Base-by-base conservation (phyloP, 2,113 vertebrate species). In the Athene cunicularia region DNA sequence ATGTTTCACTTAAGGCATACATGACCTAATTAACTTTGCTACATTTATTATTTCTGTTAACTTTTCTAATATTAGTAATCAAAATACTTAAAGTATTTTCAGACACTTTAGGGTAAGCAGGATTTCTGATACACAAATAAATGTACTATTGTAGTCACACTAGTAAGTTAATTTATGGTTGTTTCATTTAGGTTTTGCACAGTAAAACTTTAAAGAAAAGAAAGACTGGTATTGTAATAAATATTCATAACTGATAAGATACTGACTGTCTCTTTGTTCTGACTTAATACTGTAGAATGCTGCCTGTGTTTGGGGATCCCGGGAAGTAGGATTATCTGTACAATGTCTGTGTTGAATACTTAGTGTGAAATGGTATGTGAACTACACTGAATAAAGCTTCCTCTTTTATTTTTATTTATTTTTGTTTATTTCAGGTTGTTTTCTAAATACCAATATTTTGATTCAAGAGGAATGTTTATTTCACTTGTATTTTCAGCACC, bases 391-490 rank as follows among this genome's bases (percentile, higher is more conserved):
- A 16, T 77, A 62, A 95, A 92, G 14, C 30, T 83, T 73, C 2
- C 2, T 53, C 22, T 32, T 24, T 73, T 19, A 39, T 82, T 74
- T 92, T 55, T 62, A 5, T 73, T 41, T 66, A 41, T 66, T 89
- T 41, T 67, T 70, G 9, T 96, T 95, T 76, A 20, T 92, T 94
- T 92, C 97, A 99, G 99, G 93, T 97, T 97, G 2, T 99, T 99
- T 97, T 99, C 99, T 28, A 98, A 98, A 76, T 99, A 99, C 86
- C 99, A 99, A 12, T 99, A 99, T 95, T 99, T 99, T 85, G 99
- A 99, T 88, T 99, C 99, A 19, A 99, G 98, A 95, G 99, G 99
- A 76, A 99, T 99, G 99, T 99, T 99, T 97, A 99, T 99, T 93
- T 99, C 99, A 4, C 62, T 99, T 8, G 98, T 99, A 43, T 99